A percentile compares a stretch with the other conserved stretches of the same genome.
Evolutionary conservation across 2,797 vertebrate species (phyloP).

Genomic region (Etheostoma perlongum): DNA sequence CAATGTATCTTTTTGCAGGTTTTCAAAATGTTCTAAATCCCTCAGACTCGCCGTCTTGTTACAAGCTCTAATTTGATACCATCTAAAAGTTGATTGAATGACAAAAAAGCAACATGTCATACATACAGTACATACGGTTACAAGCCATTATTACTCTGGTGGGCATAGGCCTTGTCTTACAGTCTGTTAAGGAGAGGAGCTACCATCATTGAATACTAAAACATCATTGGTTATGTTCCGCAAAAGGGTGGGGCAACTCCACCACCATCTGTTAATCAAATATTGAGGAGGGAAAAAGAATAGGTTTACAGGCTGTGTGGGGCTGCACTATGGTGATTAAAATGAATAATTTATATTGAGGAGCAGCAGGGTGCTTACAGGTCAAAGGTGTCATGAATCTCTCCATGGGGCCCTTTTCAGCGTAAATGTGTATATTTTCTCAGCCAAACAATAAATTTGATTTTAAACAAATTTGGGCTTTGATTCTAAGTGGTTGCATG

Average conservation of each 20-base stretch:
- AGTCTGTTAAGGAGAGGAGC: not conserved
- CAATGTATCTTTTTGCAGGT: constrained; percentile 26
- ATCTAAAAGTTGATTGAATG: not conserved
- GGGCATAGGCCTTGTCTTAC: not conserved
- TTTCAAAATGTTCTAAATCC: constrained; percentile 8
- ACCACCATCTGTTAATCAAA: constrained; percentile 68
- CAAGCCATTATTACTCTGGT: not conserved
- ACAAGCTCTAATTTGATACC: not conserved
- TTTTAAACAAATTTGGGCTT: not conserved
- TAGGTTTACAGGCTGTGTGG: constrained; percentile 71
- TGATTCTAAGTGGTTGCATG: not conserved
- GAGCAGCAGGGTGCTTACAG: constrained; percentile 59
- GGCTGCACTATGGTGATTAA: constrained; percentile 59
- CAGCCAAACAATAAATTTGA: not conserved
- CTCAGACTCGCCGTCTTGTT: not conserved
- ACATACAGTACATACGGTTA: not conserved
- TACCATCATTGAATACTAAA: not conserved
- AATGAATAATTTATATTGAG: constrained; percentile 79
- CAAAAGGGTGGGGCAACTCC: constrained; percentile 14
- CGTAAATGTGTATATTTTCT: not conserved
- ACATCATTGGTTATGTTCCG: constrained; percentile 1
- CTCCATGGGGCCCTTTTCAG: not conserved
- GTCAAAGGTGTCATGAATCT: constrained; percentile 40
- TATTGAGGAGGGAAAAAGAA: constrained; percentile 78
- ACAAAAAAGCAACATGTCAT: not conserved